A percentile compares a stretch with the other conserved stretches of the same genome.
Conservation (phyloP, 2,888 invertebrate genomes). For the Pocota personata region DNA sequence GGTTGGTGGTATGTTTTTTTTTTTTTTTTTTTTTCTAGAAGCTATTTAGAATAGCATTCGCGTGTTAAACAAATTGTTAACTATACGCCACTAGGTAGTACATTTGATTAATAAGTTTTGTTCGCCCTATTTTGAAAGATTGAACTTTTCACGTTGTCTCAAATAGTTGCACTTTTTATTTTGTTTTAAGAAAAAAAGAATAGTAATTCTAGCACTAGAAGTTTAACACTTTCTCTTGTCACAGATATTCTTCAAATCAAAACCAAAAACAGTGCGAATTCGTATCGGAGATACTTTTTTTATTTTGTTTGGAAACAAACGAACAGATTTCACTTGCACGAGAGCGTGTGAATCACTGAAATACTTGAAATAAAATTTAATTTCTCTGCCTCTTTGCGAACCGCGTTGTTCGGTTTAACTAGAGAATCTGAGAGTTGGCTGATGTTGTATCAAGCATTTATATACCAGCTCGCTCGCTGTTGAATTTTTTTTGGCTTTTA, state of each 20-base stretch:
- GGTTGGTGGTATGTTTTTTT: constrained; percentile 44
- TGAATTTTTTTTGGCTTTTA: constrained; percentile 48
- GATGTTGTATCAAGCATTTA: constrained; percentile 64
- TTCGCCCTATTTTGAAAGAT: constrained; percentile 77
- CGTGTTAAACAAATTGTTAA: constrained; percentile 76
- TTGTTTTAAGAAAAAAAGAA: constrained; percentile 5
- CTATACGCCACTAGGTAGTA: constrained; percentile 80
- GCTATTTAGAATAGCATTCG: constrained; percentile 64
- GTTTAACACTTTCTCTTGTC: constrained; percentile 54
- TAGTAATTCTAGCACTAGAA: constrained; percentile 15
- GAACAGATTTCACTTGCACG: constrained; percentile 66
- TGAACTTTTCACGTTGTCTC: constrained; percentile 33
- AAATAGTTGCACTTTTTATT: constrained; percentile 51
- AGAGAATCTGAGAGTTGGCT: constrained; percentile 74
- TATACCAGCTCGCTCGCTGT: constrained; percentile 61
- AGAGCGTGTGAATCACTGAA: constrained; percentile 67
- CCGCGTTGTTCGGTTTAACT: constrained; percentile 73
- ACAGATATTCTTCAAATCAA: constrained; percentile 48
- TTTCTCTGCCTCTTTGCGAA: constrained; percentile 66
- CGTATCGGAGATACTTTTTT: constrained; percentile 26
- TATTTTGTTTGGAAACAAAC: constrained; percentile 26
- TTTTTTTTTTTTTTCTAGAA: constrained; percentile 37
- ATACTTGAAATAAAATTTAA: constrained; percentile 31
- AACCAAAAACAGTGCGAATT: constrained; percentile 41
- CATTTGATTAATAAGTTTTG: constrained; percentile 78